phyloP scores from a whole-genome alignment of 2,113 vertebrate genomes.

The Pituophis catenifer region DNA sequence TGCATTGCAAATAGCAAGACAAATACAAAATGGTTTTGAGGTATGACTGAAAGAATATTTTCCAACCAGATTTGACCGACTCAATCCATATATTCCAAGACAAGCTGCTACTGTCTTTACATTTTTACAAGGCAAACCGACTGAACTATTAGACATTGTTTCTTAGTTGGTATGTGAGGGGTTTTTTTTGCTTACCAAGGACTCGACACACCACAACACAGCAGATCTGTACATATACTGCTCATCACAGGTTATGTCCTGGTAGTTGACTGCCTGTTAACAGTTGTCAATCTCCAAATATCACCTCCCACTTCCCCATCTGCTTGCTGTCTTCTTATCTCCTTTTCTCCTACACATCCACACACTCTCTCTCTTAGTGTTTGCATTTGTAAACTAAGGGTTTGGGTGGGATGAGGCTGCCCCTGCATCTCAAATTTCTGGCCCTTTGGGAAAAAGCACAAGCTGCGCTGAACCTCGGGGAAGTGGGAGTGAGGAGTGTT shows the following conservation, averaged over 20 bases:
- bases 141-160: background rate
- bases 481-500: background rate
- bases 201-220: background rate
- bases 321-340: background rate
- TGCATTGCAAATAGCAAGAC: background rate
- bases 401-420: background rate
- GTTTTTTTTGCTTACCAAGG: background rate
- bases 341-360: background rate
- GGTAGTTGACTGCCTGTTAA: background rate
- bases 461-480: background rate
- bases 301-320: background rate
- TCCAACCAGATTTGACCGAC: background rate
- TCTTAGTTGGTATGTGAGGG: background rate
- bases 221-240: background rate
- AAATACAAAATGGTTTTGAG: background rate
- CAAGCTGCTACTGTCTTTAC: background rate
- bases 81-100: background rate
- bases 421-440: background rate
- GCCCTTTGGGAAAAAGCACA: background rate
- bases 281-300: background rate
- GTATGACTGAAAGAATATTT: background rate
- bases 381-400: background rate
- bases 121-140: background rate
- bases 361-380: background rate
- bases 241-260: background rate